A percentile compares a stretch with the other conserved stretches of the same genome.
Conservation (phyloP, 2,113 vertebrate species). For the Stercorarius parasiticus region DNA sequence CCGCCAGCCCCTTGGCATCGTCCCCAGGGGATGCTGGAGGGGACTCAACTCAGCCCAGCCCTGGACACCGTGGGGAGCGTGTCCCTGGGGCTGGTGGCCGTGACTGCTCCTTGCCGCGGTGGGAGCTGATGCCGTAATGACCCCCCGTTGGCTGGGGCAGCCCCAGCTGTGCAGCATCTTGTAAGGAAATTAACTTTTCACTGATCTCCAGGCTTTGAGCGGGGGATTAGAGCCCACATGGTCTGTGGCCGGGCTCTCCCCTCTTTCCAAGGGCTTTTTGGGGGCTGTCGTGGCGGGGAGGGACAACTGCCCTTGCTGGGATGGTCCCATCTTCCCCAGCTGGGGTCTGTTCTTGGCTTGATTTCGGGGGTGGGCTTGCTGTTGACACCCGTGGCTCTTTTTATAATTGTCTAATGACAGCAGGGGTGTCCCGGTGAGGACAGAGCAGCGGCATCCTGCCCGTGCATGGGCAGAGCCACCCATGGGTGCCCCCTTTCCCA, state of each 20-base stretch:
- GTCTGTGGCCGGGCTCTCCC: fast-evolving
- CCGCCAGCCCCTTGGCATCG: fast-evolving
- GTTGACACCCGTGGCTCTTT: background rate
- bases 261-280: background rate
- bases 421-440: fast-evolving
- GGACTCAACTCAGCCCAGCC: background rate
- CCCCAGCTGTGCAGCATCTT: slow-evolving; percentile 43
- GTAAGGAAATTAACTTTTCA: slow-evolving; percentile 61
- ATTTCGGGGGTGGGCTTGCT: fast-evolving
- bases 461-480: background rate
- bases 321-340: background rate
- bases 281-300: background rate
- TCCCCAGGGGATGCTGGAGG: background rate
- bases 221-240: background rate
- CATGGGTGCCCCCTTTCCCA: background rate
- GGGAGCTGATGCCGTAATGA: background rate
- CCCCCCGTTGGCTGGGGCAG: background rate
- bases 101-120: fast-evolving
- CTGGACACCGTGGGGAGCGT: fast-evolving
- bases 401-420: background rate
- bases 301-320: background rate
- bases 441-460: background rate
- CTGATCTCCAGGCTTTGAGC: background rate
- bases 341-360: background rate
- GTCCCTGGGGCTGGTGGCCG: background rate